Conservation (phyloP, 2,113 vertebrate species). For the Malurus elegans region DNA sequence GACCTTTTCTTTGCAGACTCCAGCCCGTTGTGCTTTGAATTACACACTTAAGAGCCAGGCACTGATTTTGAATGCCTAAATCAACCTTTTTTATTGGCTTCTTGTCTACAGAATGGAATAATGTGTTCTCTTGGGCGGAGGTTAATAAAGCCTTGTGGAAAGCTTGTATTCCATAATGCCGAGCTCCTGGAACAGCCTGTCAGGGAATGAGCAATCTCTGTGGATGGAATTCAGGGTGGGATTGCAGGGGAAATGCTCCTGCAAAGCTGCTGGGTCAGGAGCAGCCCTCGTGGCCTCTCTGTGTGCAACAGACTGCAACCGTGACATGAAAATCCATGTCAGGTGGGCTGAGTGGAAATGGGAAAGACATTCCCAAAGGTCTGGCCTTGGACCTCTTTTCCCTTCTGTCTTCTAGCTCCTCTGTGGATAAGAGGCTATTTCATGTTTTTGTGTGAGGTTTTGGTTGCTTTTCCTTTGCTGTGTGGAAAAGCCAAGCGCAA, state of each 20-base stretch:
- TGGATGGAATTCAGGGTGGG: not conserved
- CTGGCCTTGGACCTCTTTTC: not conserved
- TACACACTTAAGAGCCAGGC: not conserved
- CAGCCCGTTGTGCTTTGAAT: not conserved
- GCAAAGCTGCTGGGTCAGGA: not conserved
- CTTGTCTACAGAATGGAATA: not conserved
- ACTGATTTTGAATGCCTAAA: slow-evolving; percentile 6
- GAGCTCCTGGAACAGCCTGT: not conserved
- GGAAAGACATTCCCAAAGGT: not conserved
- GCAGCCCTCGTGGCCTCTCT: not conserved
- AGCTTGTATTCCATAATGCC: not conserved
- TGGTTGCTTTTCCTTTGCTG: not conserved
- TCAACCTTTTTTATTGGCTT: not conserved
- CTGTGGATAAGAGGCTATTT: not conserved
- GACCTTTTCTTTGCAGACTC: not conserved
- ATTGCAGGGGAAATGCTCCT: not conserved
- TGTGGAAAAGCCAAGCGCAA: not conserved
- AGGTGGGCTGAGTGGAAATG: not conserved
- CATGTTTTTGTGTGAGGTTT: not conserved
- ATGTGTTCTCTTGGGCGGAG: not conserved
- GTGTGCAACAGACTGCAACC: not conserved
- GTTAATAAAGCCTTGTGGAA: slow-evolving; percentile 24
- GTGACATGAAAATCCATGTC: not conserved
- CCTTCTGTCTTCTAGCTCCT: not conserved
- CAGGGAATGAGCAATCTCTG: not conserved